Evolutionary conservation across 2,113 vertebrate species (phyloP), one percentile per base, ranked within the genome.

Genomic region (Sterna hirundo): DNA sequence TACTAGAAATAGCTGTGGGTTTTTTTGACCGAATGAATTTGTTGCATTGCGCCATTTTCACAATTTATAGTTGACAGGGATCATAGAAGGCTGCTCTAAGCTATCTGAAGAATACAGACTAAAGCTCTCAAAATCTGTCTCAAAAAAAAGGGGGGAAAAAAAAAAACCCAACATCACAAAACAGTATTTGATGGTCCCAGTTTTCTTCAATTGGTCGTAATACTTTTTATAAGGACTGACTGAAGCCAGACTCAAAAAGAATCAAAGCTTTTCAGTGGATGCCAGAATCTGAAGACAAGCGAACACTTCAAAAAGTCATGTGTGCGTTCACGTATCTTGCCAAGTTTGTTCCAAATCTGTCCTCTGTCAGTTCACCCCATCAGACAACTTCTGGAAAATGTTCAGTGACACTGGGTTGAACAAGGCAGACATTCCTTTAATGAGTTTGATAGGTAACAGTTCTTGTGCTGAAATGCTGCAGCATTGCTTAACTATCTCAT

Each of bases 341-440:
- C 84, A 93, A 62, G 87, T 90, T 95, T 23, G 3, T 88, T 94
- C 89, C 91, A 65, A 55, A 1, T 93, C 94, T 95, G 81, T 89
- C 86, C 74, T 93, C 81, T 94, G 70, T 97, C 89, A 83, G 44
- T 62, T 94, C 66, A 85, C 40, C 42, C 66, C 46, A 57, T 77
- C 64, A 74, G 93, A 86, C 68, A 80, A 83, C 78, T 89, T 94
- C 95, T 97, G 94, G 96, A 86, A 94, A 95, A 80, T 86, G 84
- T 96, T 88, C 32, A 21, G 71, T 83, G 89, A 62, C 95, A 32
- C 93, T 74, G 94, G 22, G 9, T n/a, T 91, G 78, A 93, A 38
- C 58, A 62, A 62, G 42, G 64, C 62, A 88, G 89, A 34, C 93
- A 90, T 96, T 97, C 91, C 86, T 96, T 87, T 77, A 94, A 77